Base-by-base conservation (phyloP, 2,797 vertebrate genomes). In the Bufotes viridis region DNA sequence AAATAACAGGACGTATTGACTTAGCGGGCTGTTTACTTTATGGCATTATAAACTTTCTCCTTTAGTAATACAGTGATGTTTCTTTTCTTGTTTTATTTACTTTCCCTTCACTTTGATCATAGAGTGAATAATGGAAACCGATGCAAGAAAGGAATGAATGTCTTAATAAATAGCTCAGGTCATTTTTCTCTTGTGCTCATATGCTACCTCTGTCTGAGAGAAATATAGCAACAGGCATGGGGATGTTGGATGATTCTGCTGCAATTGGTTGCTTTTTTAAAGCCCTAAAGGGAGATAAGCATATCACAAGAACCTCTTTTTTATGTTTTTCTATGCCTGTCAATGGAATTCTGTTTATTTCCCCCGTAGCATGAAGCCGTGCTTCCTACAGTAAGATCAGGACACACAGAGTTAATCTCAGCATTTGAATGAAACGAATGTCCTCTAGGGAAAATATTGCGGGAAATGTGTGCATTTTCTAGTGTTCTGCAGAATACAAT, bases 31-130 rank as follows among this genome's bases (percentile, higher is more conserved):
- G 57, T 17, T 83, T 87, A 70, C 81, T 89, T 89, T 87, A 89
- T 89, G n/a, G 75, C 42, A 87, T 83, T 82, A 87, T 89, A 89
- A 86, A 89, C 84, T 63, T 87, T 79, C 63, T 76, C 74, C 85
- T 89, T 89, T 87, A 83, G 74, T 87, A 89, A 89, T 89, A 65
- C 74, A n/a, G 80, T 75, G 65, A 79, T 87, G 80, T 86, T 87
- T 87, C 80, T 87, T 89, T 89, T 89, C 88, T 87, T 83, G 72
- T 79, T 83, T 89, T 89, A 89, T 89, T 89, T 89, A 86, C 84
- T 89, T 89, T 83, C 74, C 22, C 80, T 86, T 72, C 82, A 80
- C 80, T 80, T 89, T 87, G 63, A 89, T 87, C 74, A 87, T 87
- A 74, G 86, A 87, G 49, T 89, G 80, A 89, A 86, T 87, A 87